These are phyloP conservation scores for Hypselothyrea guttata DNA, from an alignment of 2,888 invertebrate species.

Conservation along the genomic window DNA sequence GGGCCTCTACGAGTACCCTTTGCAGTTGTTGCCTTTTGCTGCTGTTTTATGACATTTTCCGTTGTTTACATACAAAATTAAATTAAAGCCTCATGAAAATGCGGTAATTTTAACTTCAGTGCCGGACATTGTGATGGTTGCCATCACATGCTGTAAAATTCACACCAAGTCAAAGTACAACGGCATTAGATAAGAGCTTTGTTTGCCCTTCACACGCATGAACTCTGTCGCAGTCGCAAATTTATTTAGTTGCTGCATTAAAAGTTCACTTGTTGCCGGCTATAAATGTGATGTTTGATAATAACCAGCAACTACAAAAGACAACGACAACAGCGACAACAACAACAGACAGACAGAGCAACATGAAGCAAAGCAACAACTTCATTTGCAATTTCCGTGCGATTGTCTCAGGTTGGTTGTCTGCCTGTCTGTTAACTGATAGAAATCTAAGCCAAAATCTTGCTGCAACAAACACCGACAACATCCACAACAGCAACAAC, in stretches of 20 bases:
- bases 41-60: constrained; percentile 29
- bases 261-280: constrained; percentile 34
- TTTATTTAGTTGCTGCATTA: constrained; percentile 53
- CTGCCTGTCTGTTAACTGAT: constrained; percentile 46
- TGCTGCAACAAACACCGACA: constrained; percentile 52
- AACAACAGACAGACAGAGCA: constrained; percentile 16
- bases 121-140: constrained; percentile 27
- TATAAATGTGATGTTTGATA: constrained; percentile 59
- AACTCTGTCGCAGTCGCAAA: constrained; percentile 44
- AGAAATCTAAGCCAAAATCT: constrained; percentile 68
- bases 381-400: constrained; percentile 74
- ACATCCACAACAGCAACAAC: constrained; percentile 38
- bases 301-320: constrained; percentile 32
- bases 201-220: constrained; percentile 72
- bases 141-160: constrained; percentile 28
- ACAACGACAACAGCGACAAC: constrained; percentile 11
- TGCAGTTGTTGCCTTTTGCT: neutral
- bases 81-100: constrained; percentile 68
- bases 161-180: constrained; percentile 34
- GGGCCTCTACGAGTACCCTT: neutral
- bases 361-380: constrained; percentile 55
- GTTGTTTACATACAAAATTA: constrained; percentile 54
- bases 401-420: constrained; percentile 61
- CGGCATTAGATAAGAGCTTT: constrained; percentile 51
- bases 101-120: constrained; percentile 39